Percentiles rank a stretch among this genome's conserved stretches.
Evolutionary conservation across 1,140 invertebrate genomes (phyloP).

Genomic region (Piezodorus guildinii): DNA sequence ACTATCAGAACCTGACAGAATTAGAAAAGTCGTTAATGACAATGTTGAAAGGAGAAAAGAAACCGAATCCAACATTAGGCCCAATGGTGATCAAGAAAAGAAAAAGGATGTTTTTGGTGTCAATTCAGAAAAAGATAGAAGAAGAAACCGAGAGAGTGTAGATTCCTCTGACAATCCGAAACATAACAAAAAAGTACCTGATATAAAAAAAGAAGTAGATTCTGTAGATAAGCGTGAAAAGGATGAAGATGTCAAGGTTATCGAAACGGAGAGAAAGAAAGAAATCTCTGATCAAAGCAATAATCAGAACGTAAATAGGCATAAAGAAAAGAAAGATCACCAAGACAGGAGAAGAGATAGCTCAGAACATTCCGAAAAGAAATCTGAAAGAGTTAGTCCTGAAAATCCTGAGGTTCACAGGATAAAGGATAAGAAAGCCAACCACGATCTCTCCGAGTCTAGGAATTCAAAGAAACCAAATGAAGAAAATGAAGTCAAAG

Average conservation of each 20-base stretch:
- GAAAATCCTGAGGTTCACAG: conserved; percentile 11
- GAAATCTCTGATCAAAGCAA: conserved; percentile 16
- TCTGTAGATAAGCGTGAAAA: conserved; percentile 18
- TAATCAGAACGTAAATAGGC: conserved; percentile 15
- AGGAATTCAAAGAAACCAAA: conserved; percentile 11
- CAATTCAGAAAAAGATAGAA: conserved; percentile 27
- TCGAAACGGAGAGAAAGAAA: conserved; percentile 12
- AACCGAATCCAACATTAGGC: conserved; percentile 21
- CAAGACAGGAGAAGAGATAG: conserved; percentile 21
- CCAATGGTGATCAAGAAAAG: conserved; percentile 24
- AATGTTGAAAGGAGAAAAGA: conserved; percentile 25
- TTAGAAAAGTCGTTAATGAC: conserved; percentile 17
- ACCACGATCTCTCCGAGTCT: not conserved
- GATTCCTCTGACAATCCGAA: conserved; percentile 27
- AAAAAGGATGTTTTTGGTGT: conserved; percentile 28
- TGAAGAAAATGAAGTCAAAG: conserved; percentile 19
- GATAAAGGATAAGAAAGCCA: conserved; percentile 15
- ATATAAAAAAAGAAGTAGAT: conserved; percentile 24
- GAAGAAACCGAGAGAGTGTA: conserved; percentile 26
- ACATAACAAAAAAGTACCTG: conserved; percentile 28
- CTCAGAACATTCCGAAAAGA: conserved; percentile 14
- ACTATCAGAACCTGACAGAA: conserved; percentile 17
- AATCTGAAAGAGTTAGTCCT: conserved; percentile 13
- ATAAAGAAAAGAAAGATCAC: conserved; percentile 17
- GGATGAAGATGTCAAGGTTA: conserved; percentile 18